These are phyloP conservation scores for Sycophaga agraensis DNA, from an alignment of 1,140 invertebrate species.

Conservation along the genomic window DNA sequence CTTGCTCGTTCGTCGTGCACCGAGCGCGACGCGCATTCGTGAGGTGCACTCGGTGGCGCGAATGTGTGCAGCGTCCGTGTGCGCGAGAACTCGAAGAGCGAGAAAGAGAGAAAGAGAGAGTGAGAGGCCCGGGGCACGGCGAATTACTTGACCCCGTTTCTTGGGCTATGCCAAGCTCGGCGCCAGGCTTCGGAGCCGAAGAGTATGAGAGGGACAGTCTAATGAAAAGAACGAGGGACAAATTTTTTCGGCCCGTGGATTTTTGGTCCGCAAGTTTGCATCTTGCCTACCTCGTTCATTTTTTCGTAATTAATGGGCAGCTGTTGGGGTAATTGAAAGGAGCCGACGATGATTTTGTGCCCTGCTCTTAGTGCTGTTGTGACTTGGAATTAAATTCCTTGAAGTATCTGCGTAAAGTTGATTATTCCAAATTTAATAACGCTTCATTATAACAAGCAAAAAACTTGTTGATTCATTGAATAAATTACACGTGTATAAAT, in stretches of 20 bases:
- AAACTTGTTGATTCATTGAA: too few relatives aligned
- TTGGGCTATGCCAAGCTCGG: constrained; percentile 4
- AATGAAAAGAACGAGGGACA: constrained; percentile 4
- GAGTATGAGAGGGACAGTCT: neutral
- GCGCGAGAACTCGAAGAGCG: neutral
- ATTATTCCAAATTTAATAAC: too few relatives aligned
- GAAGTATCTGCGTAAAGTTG: too few relatives aligned
- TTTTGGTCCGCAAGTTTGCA: neutral
- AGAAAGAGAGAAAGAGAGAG: neutral
- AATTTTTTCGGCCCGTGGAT: neutral
- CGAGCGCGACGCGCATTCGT: too few relatives aligned
- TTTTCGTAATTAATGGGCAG: neutral
- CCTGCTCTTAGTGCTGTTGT: too few relatives aligned
- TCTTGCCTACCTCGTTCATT: neutral
- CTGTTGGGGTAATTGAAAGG: too few relatives aligned
- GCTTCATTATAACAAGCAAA: too few relatives aligned
- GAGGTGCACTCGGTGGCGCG: neutral
- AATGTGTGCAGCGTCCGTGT: neutral
- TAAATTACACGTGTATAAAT: too few relatives aligned
- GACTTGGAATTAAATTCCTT: too few relatives aligned
- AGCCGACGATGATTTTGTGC: too few relatives aligned
- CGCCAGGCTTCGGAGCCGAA: neutral
- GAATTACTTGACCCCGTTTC: constrained; percentile 28
- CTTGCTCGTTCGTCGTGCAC: constrained; percentile 9
- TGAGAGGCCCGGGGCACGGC: constrained; percentile 14